phyloP scores from a whole-genome alignment of 1,140 invertebrate genomes.

The Lithobius niger region DNA sequence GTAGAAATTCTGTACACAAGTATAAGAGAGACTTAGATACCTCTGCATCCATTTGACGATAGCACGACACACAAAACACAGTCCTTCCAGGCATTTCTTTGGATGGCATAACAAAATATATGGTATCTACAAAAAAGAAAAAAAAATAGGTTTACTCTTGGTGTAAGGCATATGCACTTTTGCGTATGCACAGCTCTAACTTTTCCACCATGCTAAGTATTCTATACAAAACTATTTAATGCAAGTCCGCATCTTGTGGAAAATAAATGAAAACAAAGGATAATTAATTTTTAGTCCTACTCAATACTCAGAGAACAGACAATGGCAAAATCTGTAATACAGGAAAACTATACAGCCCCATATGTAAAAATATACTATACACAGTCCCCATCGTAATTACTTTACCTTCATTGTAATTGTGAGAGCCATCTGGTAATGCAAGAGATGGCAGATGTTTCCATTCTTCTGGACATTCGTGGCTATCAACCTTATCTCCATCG shows the following conservation, averaged over 20 bases:
- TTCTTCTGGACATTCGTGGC: slow-evolving; percentile 67
- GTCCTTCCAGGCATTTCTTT: slow-evolving; percentile 65
- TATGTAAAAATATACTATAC: background rate
- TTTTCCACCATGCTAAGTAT: too few species aligned
- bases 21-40: slow-evolving; percentile 43
- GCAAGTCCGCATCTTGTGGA: too few species aligned
- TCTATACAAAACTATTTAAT: too few species aligned
- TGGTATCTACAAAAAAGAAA: slow-evolving; percentile 51
- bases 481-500: slow-evolving; percentile 42
- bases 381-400: slow-evolving; percentile 3
- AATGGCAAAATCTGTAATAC: background rate
- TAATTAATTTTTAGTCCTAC: too few species aligned
- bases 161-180: too few species aligned
- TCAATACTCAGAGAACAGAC: too few species aligned
- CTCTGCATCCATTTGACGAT: slow-evolving; percentile 90
- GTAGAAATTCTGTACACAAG: too few species aligned
- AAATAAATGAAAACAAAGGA: too few species aligned
- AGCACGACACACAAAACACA: slow-evolving; percentile 94
- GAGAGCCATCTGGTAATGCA: slow-evolving; percentile 92
- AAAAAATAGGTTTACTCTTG: background rate
- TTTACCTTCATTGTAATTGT: slow-evolving; percentile 73
- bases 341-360: background rate
- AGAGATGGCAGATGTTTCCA: slow-evolving; percentile 94
- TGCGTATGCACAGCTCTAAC: too few species aligned
- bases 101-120: slow-evolving; percentile 91